Base-by-base conservation (phyloP, 2,888 invertebrate genomes). In the Microplitis deprimator region DNA sequence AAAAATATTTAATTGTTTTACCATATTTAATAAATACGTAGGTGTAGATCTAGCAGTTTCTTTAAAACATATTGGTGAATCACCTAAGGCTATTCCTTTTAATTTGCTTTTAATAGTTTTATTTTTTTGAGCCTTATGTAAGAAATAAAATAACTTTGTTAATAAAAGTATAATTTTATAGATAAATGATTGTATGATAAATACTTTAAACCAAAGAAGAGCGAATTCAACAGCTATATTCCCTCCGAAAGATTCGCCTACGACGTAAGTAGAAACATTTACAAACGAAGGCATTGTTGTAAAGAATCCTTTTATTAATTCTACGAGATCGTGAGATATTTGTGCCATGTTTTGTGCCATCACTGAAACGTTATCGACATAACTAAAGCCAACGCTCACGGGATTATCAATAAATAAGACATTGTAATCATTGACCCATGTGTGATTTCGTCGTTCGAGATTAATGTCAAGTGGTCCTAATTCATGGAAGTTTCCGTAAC, bases 221-320 rank as follows among this genome's bases (percentile, higher is more conserved):
- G 95, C 96, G 88, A 97, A 96, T 84, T 96, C 96, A 0, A 95
- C 93, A 0, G 96, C 94, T 96, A 97, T 97, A 91, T 97, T 97
- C 1, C 97, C 97, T 16, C 97, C 97, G 88, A 97, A 97, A 0
- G 97, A 97, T 89, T 97, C 97, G 29, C 94, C 95, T 85, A 96
- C 95, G 79, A 97, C 95, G 87, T 97, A 97, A 50, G 96, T 91
- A 0, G 96, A 95, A 0, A 94, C 92, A 7, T 90, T 91, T 87
- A 93, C 92, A 86, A 96, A 97, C 84, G 94, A 92, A 0, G 95
- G 93, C 85, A 94, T 91, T 13, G 91, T 87, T 16, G 90, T 84
- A 83, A 95, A 93, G 88, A 97, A 96, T 5, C 91, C 92, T 85
- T 92, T 92, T 90, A 96, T 92, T 62, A 96, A 91, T 73, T 91